Percentiles rank a stretch among this genome's conserved stretches.
Conservation (phyloP, 2,113 vertebrate genomes). For the Siphamia tubifer region DNA sequence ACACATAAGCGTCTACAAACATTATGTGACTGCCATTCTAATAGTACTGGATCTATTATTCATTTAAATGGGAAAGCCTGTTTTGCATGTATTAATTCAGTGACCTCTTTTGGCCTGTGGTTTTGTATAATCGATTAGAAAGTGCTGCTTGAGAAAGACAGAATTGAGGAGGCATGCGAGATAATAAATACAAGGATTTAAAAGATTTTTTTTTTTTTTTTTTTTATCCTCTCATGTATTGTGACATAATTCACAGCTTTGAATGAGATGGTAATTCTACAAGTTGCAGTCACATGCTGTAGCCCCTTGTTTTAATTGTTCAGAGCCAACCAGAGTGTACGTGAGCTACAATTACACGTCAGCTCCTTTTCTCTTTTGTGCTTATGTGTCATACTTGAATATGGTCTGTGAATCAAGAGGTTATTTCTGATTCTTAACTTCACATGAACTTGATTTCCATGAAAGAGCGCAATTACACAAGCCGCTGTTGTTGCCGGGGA, state of each 20-base stretch:
- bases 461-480: slow-evolving; percentile 26
- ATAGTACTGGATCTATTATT: slow-evolving; percentile 5
- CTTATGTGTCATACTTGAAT: background rate
- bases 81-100: slow-evolving; percentile 16
- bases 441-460: slow-evolving; percentile 36
- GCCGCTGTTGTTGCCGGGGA: background rate
- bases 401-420: background rate
- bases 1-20: background rate
- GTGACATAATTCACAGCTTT: no score
- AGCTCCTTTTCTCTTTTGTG: background rate
- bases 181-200: background rate
- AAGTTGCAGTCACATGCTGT: no score
- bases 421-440: background rate
- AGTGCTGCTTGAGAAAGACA: background rate
- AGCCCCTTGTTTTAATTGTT: background rate
- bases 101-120: slow-evolving; percentile 9
- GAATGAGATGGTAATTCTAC: no score
- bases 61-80: background rate
- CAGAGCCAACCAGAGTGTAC: background rate
- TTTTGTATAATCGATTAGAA: slow-evolving; percentile 30
- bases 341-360: slow-evolving; percentile 6
- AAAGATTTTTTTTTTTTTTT: background rate
- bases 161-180: background rate
- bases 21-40: background rate
- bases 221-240: no score